Conservation (phyloP, 1,140 invertebrate genomes). For the Pogonomyrmex barbatus region DNA sequence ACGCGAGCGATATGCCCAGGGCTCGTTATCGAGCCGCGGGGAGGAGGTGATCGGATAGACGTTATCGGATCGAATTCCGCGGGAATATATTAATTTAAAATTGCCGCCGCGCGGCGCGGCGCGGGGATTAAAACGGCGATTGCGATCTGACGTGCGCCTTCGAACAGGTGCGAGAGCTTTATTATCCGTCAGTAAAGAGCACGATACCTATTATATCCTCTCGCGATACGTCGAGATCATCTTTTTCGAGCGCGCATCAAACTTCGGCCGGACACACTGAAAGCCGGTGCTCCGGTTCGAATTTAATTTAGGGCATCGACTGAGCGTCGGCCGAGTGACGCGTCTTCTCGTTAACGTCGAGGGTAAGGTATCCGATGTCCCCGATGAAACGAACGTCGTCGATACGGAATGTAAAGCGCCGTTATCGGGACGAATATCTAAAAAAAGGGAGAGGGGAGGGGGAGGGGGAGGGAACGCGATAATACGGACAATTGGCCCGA, state of each 20-base stretch:
- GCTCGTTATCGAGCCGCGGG: constrained; percentile 49
- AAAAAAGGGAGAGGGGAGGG: neutral
- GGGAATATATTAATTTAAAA: constrained; percentile 66
- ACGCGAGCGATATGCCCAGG: constrained; percentile 1
- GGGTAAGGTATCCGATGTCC: neutral
- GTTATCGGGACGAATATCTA: neutral
- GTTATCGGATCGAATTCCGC: constrained; percentile 65
- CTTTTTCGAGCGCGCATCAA: constrained; percentile 27
- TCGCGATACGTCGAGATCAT: constrained; percentile 54
- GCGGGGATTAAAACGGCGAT: constrained; percentile 51
- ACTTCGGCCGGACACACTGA: neutral
- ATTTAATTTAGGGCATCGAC: constrained; percentile 33
- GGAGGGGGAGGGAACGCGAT: neutral
- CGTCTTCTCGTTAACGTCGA: constrained; percentile 28
- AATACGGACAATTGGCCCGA: neutral
- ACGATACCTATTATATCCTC: constrained; percentile 49
- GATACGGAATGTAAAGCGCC: neutral
- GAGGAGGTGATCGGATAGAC: constrained; percentile 36
- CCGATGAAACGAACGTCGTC: neutral
- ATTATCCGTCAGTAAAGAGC: constrained; percentile 42
- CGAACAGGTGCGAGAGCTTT: constrained; percentile 63
- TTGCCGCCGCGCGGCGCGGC: constrained; percentile 31
- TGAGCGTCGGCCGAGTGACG: neutral
- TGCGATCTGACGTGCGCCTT: constrained; percentile 56
- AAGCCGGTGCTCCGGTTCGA: neutral